Evolutionary conservation across 1,140 invertebrate genomes (phyloP).

Genomic region (Neodiprion virginianus): DNA sequence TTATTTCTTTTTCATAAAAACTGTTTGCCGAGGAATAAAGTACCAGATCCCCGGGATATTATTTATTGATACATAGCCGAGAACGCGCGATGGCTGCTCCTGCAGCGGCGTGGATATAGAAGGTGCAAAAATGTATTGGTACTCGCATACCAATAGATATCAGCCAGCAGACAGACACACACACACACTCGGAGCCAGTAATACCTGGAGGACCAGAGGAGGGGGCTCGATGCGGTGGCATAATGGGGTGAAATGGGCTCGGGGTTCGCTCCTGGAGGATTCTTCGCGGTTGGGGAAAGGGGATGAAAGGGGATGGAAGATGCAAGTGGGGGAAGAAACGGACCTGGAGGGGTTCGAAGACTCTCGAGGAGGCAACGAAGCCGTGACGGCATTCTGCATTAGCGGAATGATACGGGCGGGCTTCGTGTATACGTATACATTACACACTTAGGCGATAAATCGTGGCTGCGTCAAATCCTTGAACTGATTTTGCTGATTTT

Average conservation of each 20-base stretch:
- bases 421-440: neutral
- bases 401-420: slow-evolving; percentile 33
- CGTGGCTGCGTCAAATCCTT: too few species aligned
- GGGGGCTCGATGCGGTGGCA: slow-evolving; percentile 26
- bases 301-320: neutral
- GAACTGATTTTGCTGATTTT: too few species aligned
- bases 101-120: neutral
- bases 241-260: slow-evolving; percentile 30
- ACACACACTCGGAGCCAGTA: slow-evolving; percentile 28
- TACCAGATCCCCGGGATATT: neutral
- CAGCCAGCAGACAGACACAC: neutral
- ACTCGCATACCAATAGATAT: neutral
- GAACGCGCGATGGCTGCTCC: neutral
- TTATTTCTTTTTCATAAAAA: slow-evolving; percentile 1
- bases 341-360: neutral
- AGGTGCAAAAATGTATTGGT: neutral
- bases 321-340: slow-evolving; percentile 1
- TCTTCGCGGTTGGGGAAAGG: slow-evolving; percentile 11
- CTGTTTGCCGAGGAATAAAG: neutral
- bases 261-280: neutral
- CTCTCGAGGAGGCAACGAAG: slow-evolving; percentile 17
- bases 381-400: slow-evolving; percentile 30
- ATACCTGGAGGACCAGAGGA: slow-evolving; percentile 26
- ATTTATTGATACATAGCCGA: neutral
- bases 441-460: too few species aligned